A percentile compares a stretch with the other conserved stretches of the same genome.
These are phyloP conservation scores for Dasypolia templi DNA, from an alignment of 2,888 invertebrate species.

Conservation along the genomic window DNA sequence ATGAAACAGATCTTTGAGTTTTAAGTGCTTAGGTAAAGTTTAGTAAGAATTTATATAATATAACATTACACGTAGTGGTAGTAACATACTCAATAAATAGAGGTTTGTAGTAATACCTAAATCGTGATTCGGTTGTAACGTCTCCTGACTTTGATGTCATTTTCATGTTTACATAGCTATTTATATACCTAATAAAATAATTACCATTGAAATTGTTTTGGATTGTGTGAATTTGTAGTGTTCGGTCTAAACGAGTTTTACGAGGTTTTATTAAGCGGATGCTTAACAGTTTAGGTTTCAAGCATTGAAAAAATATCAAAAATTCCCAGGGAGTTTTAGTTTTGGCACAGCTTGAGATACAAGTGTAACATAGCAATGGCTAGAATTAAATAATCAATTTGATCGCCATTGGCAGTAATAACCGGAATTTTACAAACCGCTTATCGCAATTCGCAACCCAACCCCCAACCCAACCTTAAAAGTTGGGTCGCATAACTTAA, in stretches of 20 bases:
- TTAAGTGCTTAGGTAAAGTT: background rate
- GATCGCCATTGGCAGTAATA: background rate
- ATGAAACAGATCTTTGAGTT: slow-evolving; percentile 14
- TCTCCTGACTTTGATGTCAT: slow-evolving; percentile 11
- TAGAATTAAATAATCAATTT: background rate
- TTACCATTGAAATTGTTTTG: slow-evolving; percentile 9
- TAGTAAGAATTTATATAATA: background rate
- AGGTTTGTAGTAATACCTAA: background rate
- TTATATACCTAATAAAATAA: background rate
- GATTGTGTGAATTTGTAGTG: slow-evolving; percentile 1
- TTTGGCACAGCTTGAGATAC: background rate
- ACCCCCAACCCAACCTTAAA: too few species aligned
- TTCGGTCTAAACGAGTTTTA: background rate
- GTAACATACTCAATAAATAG: background rate
- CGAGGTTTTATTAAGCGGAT: too few species aligned
- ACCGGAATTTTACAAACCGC: too few species aligned
- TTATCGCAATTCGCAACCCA: too few species aligned
- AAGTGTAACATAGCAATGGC: too few species aligned
- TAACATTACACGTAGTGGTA: background rate
- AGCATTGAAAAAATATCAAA: background rate
- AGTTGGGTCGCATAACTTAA: too few species aligned
- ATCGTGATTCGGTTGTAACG: background rate
- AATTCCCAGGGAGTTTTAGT: background rate
- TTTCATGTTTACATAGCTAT: background rate
- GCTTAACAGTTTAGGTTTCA: background rate